Base-by-base conservation (phyloP, 2,797 vertebrate genomes). In the Crocidura indochinensis region DNA sequence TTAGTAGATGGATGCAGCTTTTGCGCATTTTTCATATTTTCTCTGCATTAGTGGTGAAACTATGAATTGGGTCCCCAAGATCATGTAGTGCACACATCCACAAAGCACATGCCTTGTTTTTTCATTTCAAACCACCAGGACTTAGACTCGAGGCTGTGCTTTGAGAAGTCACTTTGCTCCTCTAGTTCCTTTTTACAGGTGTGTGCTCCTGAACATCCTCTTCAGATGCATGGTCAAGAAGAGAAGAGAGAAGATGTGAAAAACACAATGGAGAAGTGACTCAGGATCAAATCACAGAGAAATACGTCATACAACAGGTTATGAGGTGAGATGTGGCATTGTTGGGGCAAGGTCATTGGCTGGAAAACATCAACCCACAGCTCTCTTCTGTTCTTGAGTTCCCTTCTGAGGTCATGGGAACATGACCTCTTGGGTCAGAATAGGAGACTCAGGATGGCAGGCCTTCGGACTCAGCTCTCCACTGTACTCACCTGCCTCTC, bases 101-200 rank as follows among this genome's bases (percentile, higher is more conserved):
- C 8, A 51, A 72, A 11, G 20, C 1, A 0, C 4, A 8, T 0
- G 0, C 17, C 0, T 11, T 6, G 6, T 2, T 31, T 24, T 4
- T 6, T 15, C 68, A 10, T 22, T 82, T 44, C 26, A 56, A 71
- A 38, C 22, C 12, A 51, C 76, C n/a, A 26, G 10, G 46, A 2
- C 38, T 44, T 38, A 14, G 67, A n/a, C n/a, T n/a, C n/a, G n/a
- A 84, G 14, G 47, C 11, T 31, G 8, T 4, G 19, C 31, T 12
- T 4, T 1, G 0, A 44, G 51, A 31, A 73, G 4, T 0, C 29
- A 14, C 0, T 44, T 56, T 4, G 19, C n/a, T 60, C n/a, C 0
- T 27, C 49, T 38, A 20, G 2, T 38, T 27, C 27, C 27, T 38
- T 73, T 72, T 8, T 15, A 24, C 26, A 60, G 46, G n/a, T 24